Evolutionary conservation across 2,113 vertebrate genomes (phyloP).

Genomic region (Gallinago media): DNA sequence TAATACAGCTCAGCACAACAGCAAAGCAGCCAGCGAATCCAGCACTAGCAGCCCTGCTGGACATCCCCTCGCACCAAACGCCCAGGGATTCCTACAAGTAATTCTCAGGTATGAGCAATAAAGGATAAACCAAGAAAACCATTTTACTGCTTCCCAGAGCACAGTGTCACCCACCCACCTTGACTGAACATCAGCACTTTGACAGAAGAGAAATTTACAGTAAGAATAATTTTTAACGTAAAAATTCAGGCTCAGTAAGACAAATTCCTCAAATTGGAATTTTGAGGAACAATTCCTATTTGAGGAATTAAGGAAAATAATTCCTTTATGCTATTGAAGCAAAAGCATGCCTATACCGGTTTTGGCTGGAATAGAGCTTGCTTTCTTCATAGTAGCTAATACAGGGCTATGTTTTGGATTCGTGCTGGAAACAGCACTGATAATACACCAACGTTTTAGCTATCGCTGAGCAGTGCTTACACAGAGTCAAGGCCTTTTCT

Average conservation of each 20-base stretch:
- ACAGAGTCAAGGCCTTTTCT: background rate
- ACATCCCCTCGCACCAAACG: background rate
- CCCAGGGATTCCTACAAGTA: background rate
- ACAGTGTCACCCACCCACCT: background rate
- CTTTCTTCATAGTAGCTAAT: background rate
- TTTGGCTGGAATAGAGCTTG: background rate
- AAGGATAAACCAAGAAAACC: background rate
- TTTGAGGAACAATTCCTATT: too few relatives aligned
- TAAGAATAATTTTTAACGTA: background rate
- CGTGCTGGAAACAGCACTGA: background rate
- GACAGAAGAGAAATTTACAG: background rate
- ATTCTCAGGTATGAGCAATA: background rate
- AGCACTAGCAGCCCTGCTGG: rapidly evolving
- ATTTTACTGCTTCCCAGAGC: background rate
- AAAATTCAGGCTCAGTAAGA: background rate
- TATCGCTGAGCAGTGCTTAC: background rate
- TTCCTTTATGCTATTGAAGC: too few relatives aligned
- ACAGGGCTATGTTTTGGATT: background rate
- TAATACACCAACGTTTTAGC: background rate
- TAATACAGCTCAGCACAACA: rapidly evolving
- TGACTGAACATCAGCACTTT: background rate
- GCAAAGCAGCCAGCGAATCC: background rate
- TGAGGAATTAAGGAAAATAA: too few relatives aligned
- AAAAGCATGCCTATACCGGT: background rate
- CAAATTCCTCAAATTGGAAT: background rate